Evolutionary conservation across 2,113 vertebrate genomes (phyloP).

Genomic region (Microtus oregoni): DNA sequence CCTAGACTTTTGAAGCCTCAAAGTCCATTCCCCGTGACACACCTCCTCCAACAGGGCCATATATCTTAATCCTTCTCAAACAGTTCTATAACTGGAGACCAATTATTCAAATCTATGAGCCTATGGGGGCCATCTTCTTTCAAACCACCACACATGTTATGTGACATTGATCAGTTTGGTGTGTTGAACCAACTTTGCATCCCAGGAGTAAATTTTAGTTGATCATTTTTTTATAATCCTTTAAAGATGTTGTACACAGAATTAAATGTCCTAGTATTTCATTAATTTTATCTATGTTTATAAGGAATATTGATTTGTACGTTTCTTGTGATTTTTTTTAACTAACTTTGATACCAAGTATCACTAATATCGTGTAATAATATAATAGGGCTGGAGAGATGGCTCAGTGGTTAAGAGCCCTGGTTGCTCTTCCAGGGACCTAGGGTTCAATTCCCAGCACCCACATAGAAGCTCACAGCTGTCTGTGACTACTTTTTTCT

Average conservation of each 20-base stretch:
- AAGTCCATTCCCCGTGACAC: not conserved
- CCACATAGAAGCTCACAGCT: no score
- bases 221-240: not conserved
- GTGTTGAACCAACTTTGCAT: not conserved
- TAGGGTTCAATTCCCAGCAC: no score
- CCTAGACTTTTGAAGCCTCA: not conserved
- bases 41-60: not conserved
- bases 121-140: not conserved
- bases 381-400: no score
- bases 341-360: not conserved
- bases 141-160: not conserved
- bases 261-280: not conserved
- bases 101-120: not conserved
- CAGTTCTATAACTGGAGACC: not conserved
- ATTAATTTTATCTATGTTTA: not conserved
- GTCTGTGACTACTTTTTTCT: not conserved
- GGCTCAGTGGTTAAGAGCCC: no score
- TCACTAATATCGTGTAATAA: not conserved
- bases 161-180: not conserved
- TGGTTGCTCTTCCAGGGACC: no score
- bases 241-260: not conserved
- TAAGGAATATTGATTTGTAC: not conserved
- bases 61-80: not conserved
- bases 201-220: not conserved
- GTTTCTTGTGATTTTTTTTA: not conserved